Evolutionary conservation across 30 jellyfish, hydroid and myxozoan genomes (phyloP).

Genomic region (Pelagia noctiluca): DNA sequence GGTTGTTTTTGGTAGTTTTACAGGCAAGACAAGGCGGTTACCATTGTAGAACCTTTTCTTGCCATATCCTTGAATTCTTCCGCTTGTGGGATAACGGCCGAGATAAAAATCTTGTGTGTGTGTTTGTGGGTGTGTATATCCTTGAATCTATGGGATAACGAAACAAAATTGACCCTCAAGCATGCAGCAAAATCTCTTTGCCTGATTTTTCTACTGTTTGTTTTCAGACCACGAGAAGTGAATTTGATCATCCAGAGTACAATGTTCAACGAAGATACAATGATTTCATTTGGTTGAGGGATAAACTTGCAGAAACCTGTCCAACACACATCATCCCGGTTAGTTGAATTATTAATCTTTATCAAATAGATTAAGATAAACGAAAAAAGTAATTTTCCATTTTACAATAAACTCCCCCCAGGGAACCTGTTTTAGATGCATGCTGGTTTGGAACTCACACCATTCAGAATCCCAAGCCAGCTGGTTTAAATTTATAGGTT

Average conservation of each 20-base stretch:
- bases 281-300: slow-evolving; percentile 89
- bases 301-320: slow-evolving; percentile 83
- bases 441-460: too few species aligned
- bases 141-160: background rate
- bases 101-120: background rate
- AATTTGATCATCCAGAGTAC: slow-evolving; percentile 83
- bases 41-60: too few species aligned
- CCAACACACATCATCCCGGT: slow-evolving; percentile 96
- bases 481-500: too few species aligned
- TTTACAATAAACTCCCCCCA: too few species aligned
- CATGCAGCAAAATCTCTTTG: background rate
- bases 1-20: too few species aligned
- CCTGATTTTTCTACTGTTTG: background rate
- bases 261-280: slow-evolving; percentile 91
- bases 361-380: too few species aligned
- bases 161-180: background rate
- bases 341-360: slow-evolving; percentile 35
- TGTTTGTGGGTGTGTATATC: background rate
- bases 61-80: too few species aligned
- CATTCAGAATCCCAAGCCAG: too few species aligned
- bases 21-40: too few species aligned
- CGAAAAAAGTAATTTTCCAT: too few species aligned
- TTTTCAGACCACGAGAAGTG: slow-evolving; percentile 88
- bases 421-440: too few species aligned
- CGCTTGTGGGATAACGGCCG: background rate